These are phyloP conservation scores for Blastobasis lacticolella DNA, from an alignment of 2,888 invertebrate genomes.

Conservation along the genomic window DNA sequence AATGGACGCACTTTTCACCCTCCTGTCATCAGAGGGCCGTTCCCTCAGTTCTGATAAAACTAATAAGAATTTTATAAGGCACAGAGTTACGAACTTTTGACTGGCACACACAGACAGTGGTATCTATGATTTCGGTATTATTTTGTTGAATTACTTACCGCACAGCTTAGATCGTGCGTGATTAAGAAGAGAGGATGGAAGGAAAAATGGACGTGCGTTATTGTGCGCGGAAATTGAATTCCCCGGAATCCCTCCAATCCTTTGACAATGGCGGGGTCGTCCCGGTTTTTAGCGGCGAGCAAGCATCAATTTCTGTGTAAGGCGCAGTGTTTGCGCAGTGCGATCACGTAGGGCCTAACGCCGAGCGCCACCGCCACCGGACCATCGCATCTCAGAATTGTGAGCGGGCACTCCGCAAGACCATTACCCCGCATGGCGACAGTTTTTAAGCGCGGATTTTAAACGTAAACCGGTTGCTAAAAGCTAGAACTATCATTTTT, in stretches of 20 bases:
- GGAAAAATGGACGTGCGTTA: neutral
- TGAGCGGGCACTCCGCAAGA: constrained; percentile 23
- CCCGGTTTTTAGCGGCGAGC: no score
- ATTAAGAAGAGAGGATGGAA: neutral
- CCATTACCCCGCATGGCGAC: constrained; percentile 26
- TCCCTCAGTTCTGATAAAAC: constrained; percentile 36
- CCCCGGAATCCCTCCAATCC: no score
- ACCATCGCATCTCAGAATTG: no score
- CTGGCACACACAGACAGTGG: no score
- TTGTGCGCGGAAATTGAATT: no score
- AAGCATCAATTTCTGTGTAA: no score
- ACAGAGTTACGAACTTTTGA: constrained; percentile 16
- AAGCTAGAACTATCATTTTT: no score
- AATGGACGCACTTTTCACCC: constrained; percentile 33
- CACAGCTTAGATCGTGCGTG: neutral
- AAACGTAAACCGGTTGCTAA: no score
- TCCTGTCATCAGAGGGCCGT: constrained; percentile 31
- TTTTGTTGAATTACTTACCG: no score
- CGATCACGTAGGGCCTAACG: constrained; percentile 55
- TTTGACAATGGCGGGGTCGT: no score
- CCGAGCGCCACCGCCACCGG: constrained; percentile 23
- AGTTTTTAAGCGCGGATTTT: no score
- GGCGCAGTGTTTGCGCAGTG: constrained; percentile 22
- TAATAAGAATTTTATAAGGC: constrained; percentile 66
- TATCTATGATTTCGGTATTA: no score